Evolutionary conservation across 1,140 invertebrate species (phyloP).

Genomic region (Macrobrachium nipponense): DNA sequence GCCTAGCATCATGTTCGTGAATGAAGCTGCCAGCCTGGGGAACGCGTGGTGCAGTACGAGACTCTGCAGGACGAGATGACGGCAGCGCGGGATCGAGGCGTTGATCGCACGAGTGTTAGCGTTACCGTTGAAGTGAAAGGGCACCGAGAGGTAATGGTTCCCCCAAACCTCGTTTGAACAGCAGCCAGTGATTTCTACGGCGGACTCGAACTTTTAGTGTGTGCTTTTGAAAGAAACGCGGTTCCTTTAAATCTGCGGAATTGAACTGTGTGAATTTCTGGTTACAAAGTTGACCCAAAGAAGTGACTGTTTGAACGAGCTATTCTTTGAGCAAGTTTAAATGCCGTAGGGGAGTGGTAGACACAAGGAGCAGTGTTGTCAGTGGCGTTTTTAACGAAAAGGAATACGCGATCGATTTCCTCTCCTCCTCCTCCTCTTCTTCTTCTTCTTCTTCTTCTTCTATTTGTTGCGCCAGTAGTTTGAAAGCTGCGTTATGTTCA

Average conservation of each 20-base stretch:
- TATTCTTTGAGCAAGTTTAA: slow-evolving; percentile 4
- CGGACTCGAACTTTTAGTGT: neutral
- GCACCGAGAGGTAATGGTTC: neutral
- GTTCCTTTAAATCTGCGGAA: neutral
- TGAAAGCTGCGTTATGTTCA: neutral
- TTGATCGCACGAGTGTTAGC: neutral
- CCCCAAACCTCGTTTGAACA: neutral
- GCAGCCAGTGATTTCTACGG: neutral
- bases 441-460: neutral
- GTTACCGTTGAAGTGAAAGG: neutral
- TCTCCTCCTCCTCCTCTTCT: too few relatives aligned
- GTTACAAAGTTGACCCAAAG: neutral
- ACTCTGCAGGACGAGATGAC: neutral
- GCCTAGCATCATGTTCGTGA: neutral
- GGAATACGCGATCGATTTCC: neutral
- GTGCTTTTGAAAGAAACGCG: neutral
- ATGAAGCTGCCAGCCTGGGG: neutral
- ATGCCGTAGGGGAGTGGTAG: slow-evolving; percentile 4
- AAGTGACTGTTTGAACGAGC: neutral
- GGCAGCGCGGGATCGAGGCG: slow-evolving; percentile 16
- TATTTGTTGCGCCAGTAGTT: neutral
- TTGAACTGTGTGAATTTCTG: neutral
- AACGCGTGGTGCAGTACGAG: neutral
- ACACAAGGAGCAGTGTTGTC: neutral
- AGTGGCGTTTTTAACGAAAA: neutral